phyloP scores from a whole-genome alignment of 1,140 invertebrate genomes.

The Camponotus pennsylvanicus region DNA sequence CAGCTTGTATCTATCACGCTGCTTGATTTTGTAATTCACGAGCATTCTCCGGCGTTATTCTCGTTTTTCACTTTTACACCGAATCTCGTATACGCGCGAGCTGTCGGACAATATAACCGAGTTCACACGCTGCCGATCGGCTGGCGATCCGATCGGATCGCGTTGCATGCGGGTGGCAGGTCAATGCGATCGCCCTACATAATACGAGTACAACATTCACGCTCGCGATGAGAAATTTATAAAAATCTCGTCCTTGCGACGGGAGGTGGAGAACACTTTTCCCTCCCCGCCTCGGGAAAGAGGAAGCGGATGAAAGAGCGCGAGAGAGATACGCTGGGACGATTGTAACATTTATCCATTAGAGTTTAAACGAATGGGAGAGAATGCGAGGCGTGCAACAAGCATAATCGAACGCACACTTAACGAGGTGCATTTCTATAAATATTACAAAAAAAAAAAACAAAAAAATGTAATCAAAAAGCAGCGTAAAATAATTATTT shows the following conservation, averaged over 20 bases:
- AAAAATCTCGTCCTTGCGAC: slow-evolving; percentile 60
- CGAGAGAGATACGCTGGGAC: slow-evolving; percentile 73
- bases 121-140: slow-evolving; percentile 61
- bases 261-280: slow-evolving; percentile 56
- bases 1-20: neutral
- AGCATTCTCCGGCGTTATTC: slow-evolving; percentile 16
- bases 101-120: slow-evolving; percentile 34
- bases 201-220: slow-evolving; percentile 20
- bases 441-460: neutral
- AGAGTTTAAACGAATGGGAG: slow-evolving; percentile 68
- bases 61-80: slow-evolving; percentile 25
- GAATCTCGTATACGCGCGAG: neutral
- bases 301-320: slow-evolving; percentile 74
- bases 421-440: slow-evolving; percentile 10
- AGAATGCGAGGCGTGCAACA: slow-evolving; percentile 72
- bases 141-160: slow-evolving; percentile 39
- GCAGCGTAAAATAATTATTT: neutral
- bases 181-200: slow-evolving; percentile 27
- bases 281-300: slow-evolving; percentile 64
- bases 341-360: slow-evolving; percentile 81
- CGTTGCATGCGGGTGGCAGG: slow-evolving; percentile 28
- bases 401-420: slow-evolving; percentile 55
- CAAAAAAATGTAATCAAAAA: neutral
- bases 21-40: slow-evolving; percentile 14
- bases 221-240: slow-evolving; percentile 57